phyloP scores from a whole-genome alignment of 2,113 vertebrate species.

The Centropus bengalensis region DNA sequence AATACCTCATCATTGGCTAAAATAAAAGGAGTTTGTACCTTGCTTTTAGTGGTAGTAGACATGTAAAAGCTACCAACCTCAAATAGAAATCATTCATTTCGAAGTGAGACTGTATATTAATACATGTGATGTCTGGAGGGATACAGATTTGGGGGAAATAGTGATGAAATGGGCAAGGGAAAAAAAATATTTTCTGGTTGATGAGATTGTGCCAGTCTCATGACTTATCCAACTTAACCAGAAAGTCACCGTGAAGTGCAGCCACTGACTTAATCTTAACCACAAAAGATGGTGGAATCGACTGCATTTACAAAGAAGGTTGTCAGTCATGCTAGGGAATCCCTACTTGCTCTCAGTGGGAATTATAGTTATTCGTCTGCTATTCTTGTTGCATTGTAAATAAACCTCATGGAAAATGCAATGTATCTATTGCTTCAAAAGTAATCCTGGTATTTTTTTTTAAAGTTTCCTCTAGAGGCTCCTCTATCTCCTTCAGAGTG shows the following conservation, averaged over 20 bases:
- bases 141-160: background rate
- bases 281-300: background rate
- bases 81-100: background rate
- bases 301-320: background rate
- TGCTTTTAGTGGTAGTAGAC: background rate
- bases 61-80: background rate
- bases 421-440: background rate
- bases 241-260: background rate
- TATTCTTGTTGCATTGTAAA: background rate
- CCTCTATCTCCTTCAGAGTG: background rate
- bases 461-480: background rate
- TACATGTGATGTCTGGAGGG: background rate
- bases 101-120: background rate
- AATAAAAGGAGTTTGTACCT: background rate
- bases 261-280: background rate
- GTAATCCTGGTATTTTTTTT: background rate
- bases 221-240: background rate
- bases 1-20: background rate
- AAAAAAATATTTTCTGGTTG: background rate
- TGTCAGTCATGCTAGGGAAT: background rate
- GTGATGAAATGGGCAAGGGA: background rate
- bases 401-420: background rate
- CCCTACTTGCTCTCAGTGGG: background rate
- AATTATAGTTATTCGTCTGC: background rate
- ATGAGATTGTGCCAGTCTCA: background rate